phyloP scores from a whole-genome alignment of 2,888 invertebrate species.

The Microdon myrmicae region DNA sequence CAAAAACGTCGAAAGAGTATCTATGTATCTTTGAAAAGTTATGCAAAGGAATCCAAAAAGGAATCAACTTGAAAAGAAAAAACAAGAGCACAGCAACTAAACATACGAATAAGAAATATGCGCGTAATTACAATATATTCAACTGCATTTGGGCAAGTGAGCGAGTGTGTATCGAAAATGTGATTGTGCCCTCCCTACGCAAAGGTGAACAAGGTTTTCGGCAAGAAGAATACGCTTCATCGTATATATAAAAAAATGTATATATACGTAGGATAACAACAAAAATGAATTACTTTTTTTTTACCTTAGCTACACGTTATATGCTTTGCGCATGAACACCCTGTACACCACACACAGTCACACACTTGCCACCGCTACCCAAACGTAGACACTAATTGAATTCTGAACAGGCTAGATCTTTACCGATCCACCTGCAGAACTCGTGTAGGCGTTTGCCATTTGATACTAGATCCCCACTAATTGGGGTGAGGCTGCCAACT shows the following conservation, averaged over 20 bases:
- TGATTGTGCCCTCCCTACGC: slow-evolving; percentile 50
- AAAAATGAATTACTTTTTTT: too few relatives aligned
- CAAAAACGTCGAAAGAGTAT: slow-evolving; percentile 21
- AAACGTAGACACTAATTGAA: not conserved
- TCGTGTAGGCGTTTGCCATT: slow-evolving; percentile 41
- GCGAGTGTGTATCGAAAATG: slow-evolving; percentile 21
- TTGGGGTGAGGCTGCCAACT: slow-evolving; percentile 32
- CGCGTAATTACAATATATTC: slow-evolving; percentile 28
- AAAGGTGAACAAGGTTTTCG: slow-evolving; percentile 25
- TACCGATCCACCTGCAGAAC: slow-evolving; percentile 32
- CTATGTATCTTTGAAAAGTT: slow-evolving; percentile 26
- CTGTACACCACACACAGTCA: slow-evolving; percentile 16
- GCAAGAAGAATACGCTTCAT: not conserved
- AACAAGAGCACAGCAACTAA: slow-evolving; percentile 1
- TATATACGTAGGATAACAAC: too few relatives aligned
- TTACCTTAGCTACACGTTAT: too few relatives aligned
- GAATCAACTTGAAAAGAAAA: too few relatives aligned
- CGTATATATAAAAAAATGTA: slow-evolving; percentile 9
- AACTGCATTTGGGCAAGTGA: slow-evolving; percentile 19
- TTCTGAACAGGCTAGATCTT: not conserved
- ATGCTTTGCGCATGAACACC: slow-evolving; percentile 25
- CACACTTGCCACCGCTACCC: slow-evolving; percentile 4
- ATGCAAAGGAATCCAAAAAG: slow-evolving; percentile 36
- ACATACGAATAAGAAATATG: slow-evolving; percentile 18
- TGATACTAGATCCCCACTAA: slow-evolving; percentile 33